A percentile compares a stretch with the other conserved stretches of the same genome.
Conservation (phyloP, 2,113 vertebrate genomes). For the Neofelis nebulosa region DNA sequence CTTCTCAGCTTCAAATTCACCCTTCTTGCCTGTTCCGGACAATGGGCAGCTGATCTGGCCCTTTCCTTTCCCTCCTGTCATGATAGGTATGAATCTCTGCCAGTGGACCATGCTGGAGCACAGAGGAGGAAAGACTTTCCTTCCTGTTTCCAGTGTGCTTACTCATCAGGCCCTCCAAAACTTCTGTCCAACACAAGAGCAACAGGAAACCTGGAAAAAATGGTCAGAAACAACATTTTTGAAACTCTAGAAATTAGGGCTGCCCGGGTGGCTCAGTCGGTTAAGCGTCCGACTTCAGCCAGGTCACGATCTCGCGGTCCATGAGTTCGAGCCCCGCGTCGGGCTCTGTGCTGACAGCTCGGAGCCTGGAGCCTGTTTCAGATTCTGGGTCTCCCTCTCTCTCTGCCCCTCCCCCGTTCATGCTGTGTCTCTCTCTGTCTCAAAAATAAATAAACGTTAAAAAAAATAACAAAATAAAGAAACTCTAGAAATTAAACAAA, state of each 20-base stretch:
- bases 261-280: no score
- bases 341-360: no score
- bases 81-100: neutral
- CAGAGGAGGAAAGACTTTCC: neutral
- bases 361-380: no score
- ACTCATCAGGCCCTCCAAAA: neutral
- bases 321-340: accelerated
- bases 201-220: neutral
- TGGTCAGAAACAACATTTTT: neutral
- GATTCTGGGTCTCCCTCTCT: no score
- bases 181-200: neutral
- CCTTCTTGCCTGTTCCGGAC: neutral
- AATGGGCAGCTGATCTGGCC: neutral
- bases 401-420: no score
- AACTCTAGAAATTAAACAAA: neutral
- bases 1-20: neutral
- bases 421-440: no score
- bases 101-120: neutral
- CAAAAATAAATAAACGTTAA: no score
- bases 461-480: no score
- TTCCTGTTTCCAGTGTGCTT: neutral
- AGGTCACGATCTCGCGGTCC: no score
- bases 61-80: neutral
- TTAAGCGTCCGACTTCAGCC: no score
- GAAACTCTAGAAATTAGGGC: neutral